Evolutionary conservation across 2,888 invertebrate species (phyloP).

Genomic region (Rotaria socialis): DNA sequence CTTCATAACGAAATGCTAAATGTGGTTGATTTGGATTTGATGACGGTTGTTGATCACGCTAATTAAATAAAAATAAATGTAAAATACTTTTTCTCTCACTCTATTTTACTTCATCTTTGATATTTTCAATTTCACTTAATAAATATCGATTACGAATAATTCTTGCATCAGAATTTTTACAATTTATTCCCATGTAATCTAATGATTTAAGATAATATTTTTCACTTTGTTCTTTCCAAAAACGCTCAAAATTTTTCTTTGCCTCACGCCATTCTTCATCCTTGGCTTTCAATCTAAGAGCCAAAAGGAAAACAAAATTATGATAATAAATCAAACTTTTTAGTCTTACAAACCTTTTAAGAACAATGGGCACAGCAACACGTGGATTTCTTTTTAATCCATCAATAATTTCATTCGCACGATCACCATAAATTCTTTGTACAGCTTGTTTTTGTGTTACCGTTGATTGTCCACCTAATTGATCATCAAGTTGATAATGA

Average conservation of each 20-base stretch:
- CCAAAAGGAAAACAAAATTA: too few relatives aligned
- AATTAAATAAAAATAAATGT: neutral
- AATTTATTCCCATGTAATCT: slow-evolving; percentile 94
- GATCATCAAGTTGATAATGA: slow-evolving; percentile 81
- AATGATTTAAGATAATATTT: slow-evolving; percentile 93
- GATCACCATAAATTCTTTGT: slow-evolving; percentile 69
- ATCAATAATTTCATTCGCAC: slow-evolving; percentile 80
- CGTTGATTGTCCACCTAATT: slow-evolving; percentile 82
- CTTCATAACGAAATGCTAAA: slow-evolving; percentile 60
- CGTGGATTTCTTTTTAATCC: slow-evolving; percentile 89
- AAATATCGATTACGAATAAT: slow-evolving; percentile 85
- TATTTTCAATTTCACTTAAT: slow-evolving; percentile 87
- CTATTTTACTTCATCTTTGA: slow-evolving; percentile 55
- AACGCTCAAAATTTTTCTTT: slow-evolving; percentile 90
- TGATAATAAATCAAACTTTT: neutral
- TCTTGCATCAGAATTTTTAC: slow-evolving; percentile 92
- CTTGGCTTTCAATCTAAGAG: slow-evolving; percentile 73
- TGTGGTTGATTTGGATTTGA: slow-evolving; percentile 54
- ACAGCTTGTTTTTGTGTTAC: slow-evolving; percentile 87
- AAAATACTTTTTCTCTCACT: too few relatives aligned
- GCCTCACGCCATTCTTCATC: slow-evolving; percentile 97
- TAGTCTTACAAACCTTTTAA: slow-evolving; percentile 62
- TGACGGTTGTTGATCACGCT: neutral
- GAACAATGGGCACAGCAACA: slow-evolving; percentile 84
- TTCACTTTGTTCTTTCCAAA: slow-evolving; percentile 96